A percentile compares a stretch with the other conserved stretches of the same genome.
These are phyloP conservation scores for Epistrophe grossulariae DNA, from an alignment of 2,888 invertebrate genomes.

Conservation along the genomic window DNA sequence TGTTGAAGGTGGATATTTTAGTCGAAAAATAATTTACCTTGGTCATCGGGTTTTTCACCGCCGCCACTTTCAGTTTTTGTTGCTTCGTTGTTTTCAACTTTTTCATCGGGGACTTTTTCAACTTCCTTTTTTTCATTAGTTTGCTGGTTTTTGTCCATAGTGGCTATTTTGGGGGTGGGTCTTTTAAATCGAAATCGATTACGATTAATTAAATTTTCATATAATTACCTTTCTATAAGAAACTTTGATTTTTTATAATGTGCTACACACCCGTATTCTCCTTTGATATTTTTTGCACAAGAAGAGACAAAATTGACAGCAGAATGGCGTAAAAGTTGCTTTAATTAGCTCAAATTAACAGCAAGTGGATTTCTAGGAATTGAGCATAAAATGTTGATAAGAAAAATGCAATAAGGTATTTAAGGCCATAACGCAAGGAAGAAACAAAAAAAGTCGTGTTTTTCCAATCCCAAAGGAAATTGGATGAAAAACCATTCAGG, in stretches of 20 bases:
- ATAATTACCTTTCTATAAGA: slow-evolving; percentile 37
- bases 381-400: slow-evolving; percentile 20
- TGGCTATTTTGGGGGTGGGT: slow-evolving; percentile 9
- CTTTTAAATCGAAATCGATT: not conserved
- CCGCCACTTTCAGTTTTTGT: slow-evolving; percentile 39
- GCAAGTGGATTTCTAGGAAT: not conserved
- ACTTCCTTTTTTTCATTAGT: slow-evolving; percentile 44
- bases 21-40: slow-evolving; percentile 47
- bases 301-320: slow-evolving; percentile 58
- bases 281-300: slow-evolving; percentile 60
- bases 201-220: slow-evolving; percentile 27
- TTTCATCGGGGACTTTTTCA: slow-evolving; percentile 46
- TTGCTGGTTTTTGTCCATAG: slow-evolving; percentile 63
- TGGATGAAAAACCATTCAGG: too few species aligned
- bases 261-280: slow-evolving; percentile 55
- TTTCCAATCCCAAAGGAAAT: too few species aligned
- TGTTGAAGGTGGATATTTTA: not conserved
- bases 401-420: not conserved
- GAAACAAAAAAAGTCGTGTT: too few species aligned
- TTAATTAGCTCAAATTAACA: slow-evolving; percentile 2
- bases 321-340: slow-evolving; percentile 38
- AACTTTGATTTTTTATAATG: slow-evolving; percentile 21
- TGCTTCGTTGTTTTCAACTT: slow-evolving; percentile 41
- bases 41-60: slow-evolving; percentile 49
- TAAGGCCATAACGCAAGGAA: not conserved